Base-by-base conservation (phyloP, 2,888 invertebrate genomes). In the Marasmarcha lunaedactyla region DNA sequence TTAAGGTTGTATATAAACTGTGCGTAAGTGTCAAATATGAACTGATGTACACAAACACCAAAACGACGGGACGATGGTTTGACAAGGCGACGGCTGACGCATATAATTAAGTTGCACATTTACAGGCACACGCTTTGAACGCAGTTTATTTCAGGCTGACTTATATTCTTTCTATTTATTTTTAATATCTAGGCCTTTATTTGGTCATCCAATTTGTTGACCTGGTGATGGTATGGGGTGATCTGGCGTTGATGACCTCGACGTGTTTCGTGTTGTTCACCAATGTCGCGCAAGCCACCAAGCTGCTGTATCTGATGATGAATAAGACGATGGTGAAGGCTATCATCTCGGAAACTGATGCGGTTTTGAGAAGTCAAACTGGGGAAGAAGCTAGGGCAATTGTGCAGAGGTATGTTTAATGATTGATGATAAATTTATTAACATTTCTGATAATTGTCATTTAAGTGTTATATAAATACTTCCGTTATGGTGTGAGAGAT, bases 161-260 rank as follows among this genome's bases (percentile, higher is more conserved):
- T n/a, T n/a, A n/a, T n/a, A n/a, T n/a, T n/a, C n/a, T n/a, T n/a
- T n/a, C n/a, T n/a, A n/a, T n/a, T n/a, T n/a, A n/a, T n/a, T n/a
- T n/a, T n/a, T n/a, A n/a, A n/a, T n/a, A n/a, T n/a, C 20, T 55
- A 77, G 77, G 81, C 1, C 66, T 65, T 2, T 85, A 77, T 50
- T 49, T 84, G 1, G 50, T 79, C 11, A 72, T 76, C 15, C 85
- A 86, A 63, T 53, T 77, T 0, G 66, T 81, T 2, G 84, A 85
- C 49, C 48, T 86, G 37, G 64, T 63, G 40, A 49, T 68, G 20
- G 78, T 83, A 9, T 79, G 85, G 84, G 84, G 83, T 0, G 55
- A 84, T 48, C 52, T 84, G 4, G 67, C 72, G 0, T 51, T 76
- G 38, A 84, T 84, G 84, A 83, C 83, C 0, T 70, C 66, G 1